Evolutionary conservation across 2,113 vertebrate genomes (phyloP), one percentile per base, ranked within the genome.

Genomic region (Aegypius monachus): DNA sequence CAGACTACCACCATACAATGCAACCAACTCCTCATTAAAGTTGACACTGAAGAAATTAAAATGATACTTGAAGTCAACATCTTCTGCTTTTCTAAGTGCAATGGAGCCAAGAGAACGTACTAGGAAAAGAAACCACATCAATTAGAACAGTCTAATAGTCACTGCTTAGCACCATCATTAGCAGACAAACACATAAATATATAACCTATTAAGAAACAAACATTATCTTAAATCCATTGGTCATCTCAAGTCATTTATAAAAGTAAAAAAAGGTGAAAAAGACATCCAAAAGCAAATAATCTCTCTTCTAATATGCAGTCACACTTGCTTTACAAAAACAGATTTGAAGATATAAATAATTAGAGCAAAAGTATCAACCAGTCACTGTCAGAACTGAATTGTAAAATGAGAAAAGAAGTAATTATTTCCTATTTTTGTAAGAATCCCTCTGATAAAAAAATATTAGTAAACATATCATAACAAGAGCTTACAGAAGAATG

Each of bases 1-100:
- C 89, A 99, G 97, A 91, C 99, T 99, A 75, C 99, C 99, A 13
- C 99, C 99, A 23, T 99, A 99, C 8, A 99, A 84, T 1, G 99
- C 99, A 97, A 99, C 99, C 94, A 99, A 96, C 94, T 99, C 99
- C 95, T 99, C 99, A 10, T 99, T 99, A 95, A 99, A 99, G 97
- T 99, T 99, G 90, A 99, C 98, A 7, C 98, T 99, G 97, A 99
- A 99, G 94, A 99, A 99, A 90, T 99, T 99, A 84, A 99, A 99
- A 95, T 99, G 99, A 95, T 99, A 97, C 40, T 97, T 98, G 77
- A 98, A 98, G 48, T 99, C 99, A 88, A 98, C 94, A 88, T 98
- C 98, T 95, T 99, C 99, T 6, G 99, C 99, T 97, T 99, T 99
- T 96, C 99, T 98, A 92, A 99, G 97, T 7, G 99, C 99, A 86